Conservation (phyloP, 2,797 vertebrate species). For the Myiothlypis coronata region DNA sequence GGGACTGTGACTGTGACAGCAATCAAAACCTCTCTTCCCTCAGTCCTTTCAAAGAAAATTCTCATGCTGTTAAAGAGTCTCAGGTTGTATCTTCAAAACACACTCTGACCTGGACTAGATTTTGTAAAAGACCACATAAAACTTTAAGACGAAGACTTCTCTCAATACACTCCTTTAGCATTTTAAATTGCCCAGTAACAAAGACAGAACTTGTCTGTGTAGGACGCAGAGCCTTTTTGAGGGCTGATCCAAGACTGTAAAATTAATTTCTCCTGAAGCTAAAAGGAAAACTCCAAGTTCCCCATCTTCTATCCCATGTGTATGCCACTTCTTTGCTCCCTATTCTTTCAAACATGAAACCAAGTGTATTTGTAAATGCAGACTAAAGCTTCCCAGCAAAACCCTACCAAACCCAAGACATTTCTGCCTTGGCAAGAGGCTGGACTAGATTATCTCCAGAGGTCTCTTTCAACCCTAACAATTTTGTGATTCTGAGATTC, state of each 20-base stretch:
- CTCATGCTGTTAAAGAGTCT: neutral
- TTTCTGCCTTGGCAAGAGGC: neutral
- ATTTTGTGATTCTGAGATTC: neutral
- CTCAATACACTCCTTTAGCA: neutral
- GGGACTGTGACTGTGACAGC: neutral
- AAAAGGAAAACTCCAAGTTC: constrained; percentile 1
- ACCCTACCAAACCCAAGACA: neutral
- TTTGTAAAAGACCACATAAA: neutral
- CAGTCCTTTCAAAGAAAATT: neutral
- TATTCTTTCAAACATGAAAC: neutral
- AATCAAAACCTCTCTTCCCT: neutral
- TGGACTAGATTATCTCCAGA: neutral
- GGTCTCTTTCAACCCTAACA: neutral
- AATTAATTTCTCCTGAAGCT: constrained; percentile 11
- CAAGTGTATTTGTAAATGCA: neutral
- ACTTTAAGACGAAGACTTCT: neutral
- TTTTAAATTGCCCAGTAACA: neutral
- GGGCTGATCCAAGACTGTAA: constrained; percentile 23
- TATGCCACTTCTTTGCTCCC: neutral
- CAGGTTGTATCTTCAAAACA: neutral
- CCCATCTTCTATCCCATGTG: neutral
- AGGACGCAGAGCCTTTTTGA: constrained; percentile 8
- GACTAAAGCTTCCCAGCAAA: neutral
- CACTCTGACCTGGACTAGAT: neutral
- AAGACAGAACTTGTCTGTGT: neutral